Evolutionary conservation across 1,140 invertebrate species (phyloP).

Genomic region (Campoletis sonorensis): DNA sequence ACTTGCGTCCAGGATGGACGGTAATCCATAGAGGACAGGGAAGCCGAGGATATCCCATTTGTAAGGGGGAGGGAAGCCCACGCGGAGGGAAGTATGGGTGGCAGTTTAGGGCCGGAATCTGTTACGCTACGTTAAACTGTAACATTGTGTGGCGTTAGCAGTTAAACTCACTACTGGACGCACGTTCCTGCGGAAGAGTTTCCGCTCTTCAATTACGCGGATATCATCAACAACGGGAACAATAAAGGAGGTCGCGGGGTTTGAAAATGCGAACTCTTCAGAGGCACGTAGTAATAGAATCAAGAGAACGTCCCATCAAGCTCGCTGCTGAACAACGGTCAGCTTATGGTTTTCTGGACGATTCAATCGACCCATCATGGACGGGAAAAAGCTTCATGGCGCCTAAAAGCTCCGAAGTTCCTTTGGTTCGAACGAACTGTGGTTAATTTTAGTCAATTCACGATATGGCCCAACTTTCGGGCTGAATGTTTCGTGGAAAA

Average conservation of each 20-base stretch:
- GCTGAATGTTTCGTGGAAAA: conserved; percentile 20
- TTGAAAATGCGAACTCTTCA: neutral
- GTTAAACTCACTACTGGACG: conserved; percentile 38
- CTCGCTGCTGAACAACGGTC: too few relatives aligned
- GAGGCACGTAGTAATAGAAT: too few relatives aligned
- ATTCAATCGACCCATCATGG: too few relatives aligned
- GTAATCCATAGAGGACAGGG: neutral
- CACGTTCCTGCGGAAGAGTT: neutral
- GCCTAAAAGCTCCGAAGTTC: too few relatives aligned
- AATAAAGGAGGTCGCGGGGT: neutral
- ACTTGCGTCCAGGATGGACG: neutral
- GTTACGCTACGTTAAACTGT: conserved; percentile 46
- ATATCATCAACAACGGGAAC: conserved; percentile 19
- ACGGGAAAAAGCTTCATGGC: too few relatives aligned
- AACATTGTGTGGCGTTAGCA: conserved; percentile 32
- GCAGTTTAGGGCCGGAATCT: neutral
- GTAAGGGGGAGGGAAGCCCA: too few relatives aligned
- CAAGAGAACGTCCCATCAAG: too few relatives aligned
- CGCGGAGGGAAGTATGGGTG: neutral
- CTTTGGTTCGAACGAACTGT: neutral
- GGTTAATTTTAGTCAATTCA: neutral
- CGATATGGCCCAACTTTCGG: conserved; percentile 7
- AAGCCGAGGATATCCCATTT: neutral
- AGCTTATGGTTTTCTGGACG: too few relatives aligned
- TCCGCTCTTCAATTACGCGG: conserved; percentile 12